A percentile compares a stretch with the other conserved stretches of the same genome.
Evolutionary conservation across 2,888 invertebrate genomes (phyloP).

Genomic region (Thalpophila matura): DNA sequence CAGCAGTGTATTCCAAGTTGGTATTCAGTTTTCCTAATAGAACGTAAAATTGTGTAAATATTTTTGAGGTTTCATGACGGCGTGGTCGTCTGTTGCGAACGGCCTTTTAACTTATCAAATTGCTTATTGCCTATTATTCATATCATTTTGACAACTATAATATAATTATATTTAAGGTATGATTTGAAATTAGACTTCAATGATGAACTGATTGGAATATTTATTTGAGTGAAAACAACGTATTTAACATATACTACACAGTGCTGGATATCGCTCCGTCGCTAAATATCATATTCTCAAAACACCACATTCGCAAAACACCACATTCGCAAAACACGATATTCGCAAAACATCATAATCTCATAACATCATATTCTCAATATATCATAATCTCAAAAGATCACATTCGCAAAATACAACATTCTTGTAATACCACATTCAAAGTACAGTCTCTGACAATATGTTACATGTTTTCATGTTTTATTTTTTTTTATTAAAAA

Average conservation of each 20-base stretch:
- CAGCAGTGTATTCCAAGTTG: background rate
- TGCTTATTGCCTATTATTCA: conserved; percentile 52
- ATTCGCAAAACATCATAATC: too few species aligned
- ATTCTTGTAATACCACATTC: too few species aligned
- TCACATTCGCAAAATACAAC: too few species aligned
- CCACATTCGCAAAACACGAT: too few species aligned
- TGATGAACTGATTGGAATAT: conserved; percentile 61
- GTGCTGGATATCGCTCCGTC: conserved; percentile 27
- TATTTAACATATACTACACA: conserved; percentile 38
- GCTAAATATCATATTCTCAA: too few species aligned
- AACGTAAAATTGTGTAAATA: conserved; percentile 51
- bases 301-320: too few species aligned
- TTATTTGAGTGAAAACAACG: conserved; percentile 58
- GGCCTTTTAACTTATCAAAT: conserved; percentile 39
- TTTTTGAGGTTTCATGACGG: conserved; percentile 24
- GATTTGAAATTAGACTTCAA: conserved; percentile 53
- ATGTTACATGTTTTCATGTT: too few species aligned
- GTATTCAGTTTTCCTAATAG: conserved; percentile 30
- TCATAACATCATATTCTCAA: too few species aligned
- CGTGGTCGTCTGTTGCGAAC: conserved; percentile 49
- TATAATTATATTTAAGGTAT: conserved; percentile 51
- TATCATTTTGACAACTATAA: conserved; percentile 52
- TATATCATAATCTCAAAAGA: too few species aligned
- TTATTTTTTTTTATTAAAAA: too few species aligned
- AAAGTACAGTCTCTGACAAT: too few species aligned